These are phyloP conservation scores for Hemicrepidius hirtus DNA, from an alignment of 2,888 invertebrate genomes.

Conservation along the genomic window DNA sequence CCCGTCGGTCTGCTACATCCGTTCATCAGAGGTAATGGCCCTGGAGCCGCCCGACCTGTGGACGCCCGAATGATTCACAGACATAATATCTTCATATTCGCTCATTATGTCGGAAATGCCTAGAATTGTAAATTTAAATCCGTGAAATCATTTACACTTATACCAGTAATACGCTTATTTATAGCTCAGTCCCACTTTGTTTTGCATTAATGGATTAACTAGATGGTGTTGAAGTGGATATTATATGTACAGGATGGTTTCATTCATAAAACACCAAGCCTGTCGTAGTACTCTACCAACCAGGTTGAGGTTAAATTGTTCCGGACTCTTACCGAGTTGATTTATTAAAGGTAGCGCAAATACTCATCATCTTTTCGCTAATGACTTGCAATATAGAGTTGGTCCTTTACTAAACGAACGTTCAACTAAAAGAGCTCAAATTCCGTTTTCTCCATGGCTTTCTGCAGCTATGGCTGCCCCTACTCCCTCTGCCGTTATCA, in stretches of 20 bases:
- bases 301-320: too few species aligned
- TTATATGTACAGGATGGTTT: conserved; percentile 3
- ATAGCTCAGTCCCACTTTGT: conserved; percentile 11
- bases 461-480: too few species aligned
- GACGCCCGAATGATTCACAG: conserved; percentile 33
- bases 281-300: too few species aligned
- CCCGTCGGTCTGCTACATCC: conserved; percentile 45
- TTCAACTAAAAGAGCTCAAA: too few species aligned
- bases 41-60: conserved; percentile 39
- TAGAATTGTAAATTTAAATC: conserved; percentile 2
- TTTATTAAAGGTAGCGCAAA: too few species aligned
- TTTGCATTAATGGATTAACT: conserved; percentile 14
- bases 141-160: conserved; percentile 5
- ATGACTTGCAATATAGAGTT: too few species aligned
- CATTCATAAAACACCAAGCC: background rate
- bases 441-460: too few species aligned
- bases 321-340: too few species aligned
- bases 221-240: background rate
- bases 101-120: conserved; percentile 30
- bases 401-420: too few species aligned
- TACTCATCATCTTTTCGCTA: too few species aligned
- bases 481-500: too few species aligned
- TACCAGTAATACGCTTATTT: conserved; percentile 16
- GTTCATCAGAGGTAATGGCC: conserved; percentile 42
- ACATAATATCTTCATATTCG: conserved; percentile 24